Evolutionary conservation across 1,140 invertebrate genomes (phyloP).

Genomic region (Bombus impatiens): DNA sequence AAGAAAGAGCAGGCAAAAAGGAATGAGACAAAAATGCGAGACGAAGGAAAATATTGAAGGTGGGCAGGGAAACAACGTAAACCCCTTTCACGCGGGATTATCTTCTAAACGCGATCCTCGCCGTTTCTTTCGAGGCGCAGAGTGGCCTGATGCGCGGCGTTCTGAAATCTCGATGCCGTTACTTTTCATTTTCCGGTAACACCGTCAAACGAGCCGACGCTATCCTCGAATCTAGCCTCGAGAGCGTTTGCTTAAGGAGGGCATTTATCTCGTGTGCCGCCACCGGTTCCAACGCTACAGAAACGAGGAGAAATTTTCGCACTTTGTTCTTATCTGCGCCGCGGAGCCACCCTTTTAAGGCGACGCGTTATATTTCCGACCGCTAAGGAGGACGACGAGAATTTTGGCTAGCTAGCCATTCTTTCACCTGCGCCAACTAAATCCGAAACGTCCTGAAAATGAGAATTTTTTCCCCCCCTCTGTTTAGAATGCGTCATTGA

Average conservation of each 20-base stretch:
- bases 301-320: conserved; percentile 66
- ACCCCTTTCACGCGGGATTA: background rate
- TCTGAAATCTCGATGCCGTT: conserved; percentile 57
- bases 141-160: background rate
- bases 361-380: conserved; percentile 44
- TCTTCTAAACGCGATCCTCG: conserved; percentile 23
- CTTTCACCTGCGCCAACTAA: background rate
- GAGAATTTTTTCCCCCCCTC: background rate
- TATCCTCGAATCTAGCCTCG: conserved; percentile 61
- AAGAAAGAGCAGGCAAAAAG: background rate
- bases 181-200: conserved; percentile 64
- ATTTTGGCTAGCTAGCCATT: background rate
- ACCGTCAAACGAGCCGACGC: conserved; percentile 56
- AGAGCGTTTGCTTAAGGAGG: conserved; percentile 64
- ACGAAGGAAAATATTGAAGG: background rate
- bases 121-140: background rate
- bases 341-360: conserved; percentile 36
- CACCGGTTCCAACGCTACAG: conserved; percentile 41
- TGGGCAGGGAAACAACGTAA: conserved; percentile 3
- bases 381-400: conserved; percentile 27
- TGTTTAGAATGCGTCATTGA: background rate
- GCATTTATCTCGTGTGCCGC: conserved; percentile 68
- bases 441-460: background rate
- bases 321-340: conserved; percentile 66
- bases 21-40: background rate